phyloP scores from a whole-genome alignment of 2,113 vertebrate species.

The Phylloscopus whistleri region DNA sequence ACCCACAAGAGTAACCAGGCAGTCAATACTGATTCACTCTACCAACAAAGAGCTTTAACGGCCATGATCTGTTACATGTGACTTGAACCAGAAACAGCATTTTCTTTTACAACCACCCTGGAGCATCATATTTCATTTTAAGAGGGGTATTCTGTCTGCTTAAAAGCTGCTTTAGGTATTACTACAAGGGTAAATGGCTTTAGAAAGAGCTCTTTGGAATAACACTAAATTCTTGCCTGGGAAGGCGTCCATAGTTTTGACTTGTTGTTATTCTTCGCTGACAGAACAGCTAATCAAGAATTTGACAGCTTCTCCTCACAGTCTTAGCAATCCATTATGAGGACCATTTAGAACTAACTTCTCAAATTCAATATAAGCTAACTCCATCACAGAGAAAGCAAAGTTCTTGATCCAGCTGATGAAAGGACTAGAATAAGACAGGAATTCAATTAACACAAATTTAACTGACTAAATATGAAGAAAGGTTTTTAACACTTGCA shows the following conservation, averaged over 20 bases:
- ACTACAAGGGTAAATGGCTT: background rate
- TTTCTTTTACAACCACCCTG: constrained; percentile 24
- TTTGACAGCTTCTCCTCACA: constrained; percentile 17
- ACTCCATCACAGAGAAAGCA: background rate
- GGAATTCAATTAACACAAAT: background rate
- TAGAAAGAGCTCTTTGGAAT: background rate
- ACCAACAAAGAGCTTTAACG: background rate
- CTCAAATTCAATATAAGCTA: background rate
- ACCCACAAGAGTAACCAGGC: background rate
- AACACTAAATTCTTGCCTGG: background rate
- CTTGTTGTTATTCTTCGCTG: background rate
- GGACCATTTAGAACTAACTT: background rate
- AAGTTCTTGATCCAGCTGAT: background rate
- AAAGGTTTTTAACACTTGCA: background rate
- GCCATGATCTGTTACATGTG: background rate
- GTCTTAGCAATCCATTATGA: background rate
- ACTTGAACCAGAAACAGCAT: constrained; percentile 32
- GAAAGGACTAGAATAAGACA: background rate
- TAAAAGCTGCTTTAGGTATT: constrained; percentile 18
- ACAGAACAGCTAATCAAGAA: constrained; percentile 26
- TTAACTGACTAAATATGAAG: background rate
- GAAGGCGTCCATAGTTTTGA: background rate
- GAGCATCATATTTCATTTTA: constrained; percentile 23
- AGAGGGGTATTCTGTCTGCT: background rate
- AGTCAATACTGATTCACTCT: constrained; percentile 8